Evolutionary conservation across 2,888 invertebrate genomes (phyloP).

Genomic region (Apomyelois bistriatella): DNA sequence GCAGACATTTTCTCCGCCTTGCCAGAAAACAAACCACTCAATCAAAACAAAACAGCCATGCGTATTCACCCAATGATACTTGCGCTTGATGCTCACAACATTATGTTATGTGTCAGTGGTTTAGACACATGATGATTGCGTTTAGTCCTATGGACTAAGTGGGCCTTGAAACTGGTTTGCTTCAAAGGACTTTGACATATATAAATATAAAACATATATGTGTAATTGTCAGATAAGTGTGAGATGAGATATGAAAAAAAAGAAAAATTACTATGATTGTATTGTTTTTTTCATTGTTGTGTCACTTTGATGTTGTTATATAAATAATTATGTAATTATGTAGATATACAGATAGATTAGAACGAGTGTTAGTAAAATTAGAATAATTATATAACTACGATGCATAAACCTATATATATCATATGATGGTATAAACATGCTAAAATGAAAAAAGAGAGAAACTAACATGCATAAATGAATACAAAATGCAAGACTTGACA

Average conservation of each 20-base stretch:
- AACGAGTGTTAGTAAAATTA: not conserved
- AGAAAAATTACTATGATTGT: not conserved
- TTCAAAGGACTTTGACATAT: not conserved
- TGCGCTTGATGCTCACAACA: slow-evolving; percentile 52
- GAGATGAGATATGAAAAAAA: not conserved
- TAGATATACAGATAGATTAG: too few relatives aligned
- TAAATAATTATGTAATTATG: too few relatives aligned
- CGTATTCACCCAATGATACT: slow-evolving; percentile 47
- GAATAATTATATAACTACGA: too few relatives aligned
- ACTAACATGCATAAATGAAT: not conserved
- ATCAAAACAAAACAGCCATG: slow-evolving; percentile 36
- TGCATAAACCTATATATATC: too few relatives aligned
- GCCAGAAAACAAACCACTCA: slow-evolving; percentile 75
- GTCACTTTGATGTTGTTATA: too few relatives aligned
- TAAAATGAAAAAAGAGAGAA: too few relatives aligned
- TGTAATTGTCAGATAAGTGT: not conserved
- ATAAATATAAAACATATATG: not conserved
- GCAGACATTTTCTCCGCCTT: slow-evolving; percentile 76
- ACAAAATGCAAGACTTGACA: not conserved
- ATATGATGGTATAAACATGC: too few relatives aligned
- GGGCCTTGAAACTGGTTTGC: not conserved
- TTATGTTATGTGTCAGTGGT: slow-evolving; percentile 42
- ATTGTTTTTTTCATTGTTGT: too few relatives aligned
- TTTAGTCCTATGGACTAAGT: not conserved
- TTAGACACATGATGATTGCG: slow-evolving; percentile 39